Evolutionary conservation across 2,888 invertebrate species (phyloP), one percentile per base, ranked within the genome.

Genomic region (Drosophila flavopinicola): DNA sequence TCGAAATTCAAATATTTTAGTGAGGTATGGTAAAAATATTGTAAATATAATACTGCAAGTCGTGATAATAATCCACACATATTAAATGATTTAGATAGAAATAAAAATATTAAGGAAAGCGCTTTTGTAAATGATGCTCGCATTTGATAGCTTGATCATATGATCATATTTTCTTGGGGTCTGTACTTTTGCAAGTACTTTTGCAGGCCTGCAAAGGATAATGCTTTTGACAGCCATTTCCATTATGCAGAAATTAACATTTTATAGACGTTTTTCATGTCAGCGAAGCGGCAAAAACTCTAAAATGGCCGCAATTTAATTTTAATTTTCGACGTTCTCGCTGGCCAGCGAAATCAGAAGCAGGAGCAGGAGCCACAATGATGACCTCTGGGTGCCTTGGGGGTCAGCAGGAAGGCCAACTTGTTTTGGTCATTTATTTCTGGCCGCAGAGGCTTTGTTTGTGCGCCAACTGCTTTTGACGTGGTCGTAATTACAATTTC

Each of bases 401-500:
- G 29, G 13, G 27, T 5, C 25, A 1, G 11, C 6, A n/a, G 30
- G 4, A 6, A 7, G 58, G 42, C 7, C 33, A 54, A 57, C 52
- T 61, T 70, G 58, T 63, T 74, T 66, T 82, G 76, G 85, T 85
- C 83, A 85, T 85, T 82, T 83, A 78, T 75, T 82, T 78, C 58
- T 59, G 63, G 68, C 47, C 57, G 47, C 64, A 42, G 58, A 63
- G 59, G 74, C 64, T 70, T 80, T 74, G 59, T 76, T 83, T 78
- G 63, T 45, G 57, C 42, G 65, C 54, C 45, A 63, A 74, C 74
- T 82, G 82, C 67, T 79, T 79, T 66, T 82, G 85, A 85, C 84
- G 75, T 85, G 66, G 70, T 66, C 66, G 82, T 82, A 82, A 82
- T 82, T 82, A 82, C 79, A 84, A 79, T 79, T 74, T 80, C 76